Percentiles rank a stretch among this genome's conserved stretches.
Conservation (phyloP, 2,888 invertebrate species). For the Polymixis flavicincta region DNA sequence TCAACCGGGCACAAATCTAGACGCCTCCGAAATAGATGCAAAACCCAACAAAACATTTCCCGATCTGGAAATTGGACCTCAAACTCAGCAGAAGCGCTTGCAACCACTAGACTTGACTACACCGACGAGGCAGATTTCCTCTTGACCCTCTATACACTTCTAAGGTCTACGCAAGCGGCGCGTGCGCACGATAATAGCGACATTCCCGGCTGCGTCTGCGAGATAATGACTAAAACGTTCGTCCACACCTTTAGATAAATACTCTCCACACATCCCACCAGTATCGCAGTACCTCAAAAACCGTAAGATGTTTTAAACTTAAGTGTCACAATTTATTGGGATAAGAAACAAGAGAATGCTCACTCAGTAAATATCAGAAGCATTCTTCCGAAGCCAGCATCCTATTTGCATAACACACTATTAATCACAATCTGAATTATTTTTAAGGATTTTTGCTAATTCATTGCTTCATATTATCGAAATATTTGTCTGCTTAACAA, state of each 20-base stretch:
- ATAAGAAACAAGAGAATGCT: background rate
- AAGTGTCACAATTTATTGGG: conserved; percentile 3
- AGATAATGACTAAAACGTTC: conserved; percentile 85
- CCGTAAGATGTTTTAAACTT: conserved; percentile 36
- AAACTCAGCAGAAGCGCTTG: too few relatives aligned
- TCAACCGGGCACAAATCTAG: too few relatives aligned
- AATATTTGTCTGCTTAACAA: too few relatives aligned
- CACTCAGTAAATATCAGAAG: background rate
- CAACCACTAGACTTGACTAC: too few relatives aligned
- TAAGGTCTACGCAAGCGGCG: conserved; percentile 68
- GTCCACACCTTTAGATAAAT: conserved; percentile 79
- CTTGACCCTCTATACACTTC: conserved; percentile 22
- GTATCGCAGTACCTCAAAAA: conserved; percentile 48
- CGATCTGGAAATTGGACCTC: too few relatives aligned
- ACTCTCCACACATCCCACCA: conserved; percentile 62
- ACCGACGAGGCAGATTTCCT: background rate
- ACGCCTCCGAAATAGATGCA: too few relatives aligned
- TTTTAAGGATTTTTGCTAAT: too few relatives aligned
- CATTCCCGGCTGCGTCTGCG: conserved; percentile 70
- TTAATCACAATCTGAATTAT: too few relatives aligned
- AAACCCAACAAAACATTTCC: too few relatives aligned
- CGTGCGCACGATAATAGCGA: conserved; percentile 82
- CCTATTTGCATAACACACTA: too few relatives aligned
- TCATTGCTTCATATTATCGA: too few relatives aligned
- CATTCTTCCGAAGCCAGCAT: background rate